phyloP scores from a whole-genome alignment of 2,888 invertebrate species.

The Drosophila recens region DNA sequence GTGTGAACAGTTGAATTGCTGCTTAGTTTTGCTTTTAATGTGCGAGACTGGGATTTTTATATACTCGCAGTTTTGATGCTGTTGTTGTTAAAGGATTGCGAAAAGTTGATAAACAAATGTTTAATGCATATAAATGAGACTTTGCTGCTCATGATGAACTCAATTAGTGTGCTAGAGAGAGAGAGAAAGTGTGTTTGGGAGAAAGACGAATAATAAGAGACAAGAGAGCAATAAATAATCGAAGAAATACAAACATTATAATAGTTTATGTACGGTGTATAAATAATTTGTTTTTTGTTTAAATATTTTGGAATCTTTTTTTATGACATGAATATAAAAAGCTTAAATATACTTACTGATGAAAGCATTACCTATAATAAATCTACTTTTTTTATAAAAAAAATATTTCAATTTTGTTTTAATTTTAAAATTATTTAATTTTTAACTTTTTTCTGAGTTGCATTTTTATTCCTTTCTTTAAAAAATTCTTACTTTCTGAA shows the following conservation, averaged over 20 bases:
- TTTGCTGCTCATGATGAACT: constrained; percentile 43
- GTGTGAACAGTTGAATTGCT: constrained; percentile 24
- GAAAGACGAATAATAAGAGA: constrained; percentile 51
- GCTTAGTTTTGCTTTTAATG: constrained; percentile 54
- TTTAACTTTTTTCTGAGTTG: no score
- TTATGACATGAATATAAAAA: no score
- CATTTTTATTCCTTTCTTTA: no score
- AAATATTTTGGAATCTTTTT: not conserved
- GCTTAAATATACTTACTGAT: no score
- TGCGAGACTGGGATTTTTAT: constrained; percentile 47
- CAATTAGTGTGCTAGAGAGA: constrained; percentile 32
- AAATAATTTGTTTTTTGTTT: not conserved
- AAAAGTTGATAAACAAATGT: constrained; percentile 54
- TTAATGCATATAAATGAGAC: constrained; percentile 34
- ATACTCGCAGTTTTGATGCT: not conserved
- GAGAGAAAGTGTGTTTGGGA: not conserved
- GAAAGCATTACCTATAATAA: no score
- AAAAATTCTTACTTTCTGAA: no score
- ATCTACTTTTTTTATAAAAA: no score
- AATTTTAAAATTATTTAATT: no score
- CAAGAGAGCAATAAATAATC: constrained; percentile 36
- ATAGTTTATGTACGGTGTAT: constrained; percentile 3
- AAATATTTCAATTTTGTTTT: no score
- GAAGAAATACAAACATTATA: constrained; percentile 12
- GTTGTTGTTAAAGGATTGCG: constrained; percentile 49